A percentile compares a stretch with the other conserved stretches of the same genome.
These are phyloP conservation scores for Merodon equestris DNA, from an alignment of 2,888 invertebrate species.

Conservation along the genomic window DNA sequence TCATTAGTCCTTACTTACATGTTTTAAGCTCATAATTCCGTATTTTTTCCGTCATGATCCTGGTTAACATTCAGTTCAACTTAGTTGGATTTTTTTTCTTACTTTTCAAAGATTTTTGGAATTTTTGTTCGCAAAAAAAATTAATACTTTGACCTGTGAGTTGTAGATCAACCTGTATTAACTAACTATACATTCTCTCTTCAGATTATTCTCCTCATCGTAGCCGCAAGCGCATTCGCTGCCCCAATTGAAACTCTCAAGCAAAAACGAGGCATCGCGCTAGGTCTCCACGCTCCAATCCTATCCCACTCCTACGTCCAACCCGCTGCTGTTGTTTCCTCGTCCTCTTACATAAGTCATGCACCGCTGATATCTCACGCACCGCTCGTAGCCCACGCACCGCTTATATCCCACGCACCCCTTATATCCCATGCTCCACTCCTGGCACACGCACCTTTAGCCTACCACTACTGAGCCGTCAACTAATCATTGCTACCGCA, in stretches of 20 bases:
- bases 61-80: too few species aligned
- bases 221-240: conserved; percentile 69
- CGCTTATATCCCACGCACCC: conserved; percentile 29
- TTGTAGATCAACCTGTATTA: too few species aligned
- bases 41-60: too few species aligned
- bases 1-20: too few species aligned
- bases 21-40: too few species aligned
- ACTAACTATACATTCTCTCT: background rate
- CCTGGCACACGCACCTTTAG: conserved; percentile 69
- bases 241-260: conserved; percentile 73
- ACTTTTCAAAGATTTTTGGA: too few species aligned
- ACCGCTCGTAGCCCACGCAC: conserved; percentile 44
- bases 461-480: conserved; percentile 42
- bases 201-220: conserved; percentile 55
- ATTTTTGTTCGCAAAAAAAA: too few species aligned
- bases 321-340: conserved; percentile 73
- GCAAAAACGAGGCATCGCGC: conserved; percentile 74
- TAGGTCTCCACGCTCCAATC: conserved; percentile 74
- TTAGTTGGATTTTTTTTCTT: too few species aligned
- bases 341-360: conserved; percentile 54
- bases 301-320: conserved; percentile 73
- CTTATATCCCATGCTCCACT: conserved; percentile 24
- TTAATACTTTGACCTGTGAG: too few species aligned
- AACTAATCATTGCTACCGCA: too few species aligned
- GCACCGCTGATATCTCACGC: conserved; percentile 70